Base-by-base conservation (phyloP, 2,888 invertebrate species). In the Helleia helle region DNA sequence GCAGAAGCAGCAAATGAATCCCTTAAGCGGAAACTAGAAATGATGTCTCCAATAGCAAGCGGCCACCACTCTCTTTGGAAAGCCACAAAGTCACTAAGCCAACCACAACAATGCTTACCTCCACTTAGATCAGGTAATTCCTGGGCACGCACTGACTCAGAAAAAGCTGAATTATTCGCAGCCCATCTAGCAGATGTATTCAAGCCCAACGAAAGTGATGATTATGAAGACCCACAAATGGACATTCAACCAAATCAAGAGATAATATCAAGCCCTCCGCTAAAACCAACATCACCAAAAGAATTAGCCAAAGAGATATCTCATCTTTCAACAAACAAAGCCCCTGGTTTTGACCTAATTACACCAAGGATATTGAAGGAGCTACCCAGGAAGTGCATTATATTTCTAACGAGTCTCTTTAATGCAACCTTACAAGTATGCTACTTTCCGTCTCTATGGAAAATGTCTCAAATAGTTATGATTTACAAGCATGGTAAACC, bases 121-220 rank as follows among this genome's bases (percentile, higher is more conserved):
- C n/a, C n/a, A n/a, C n/a, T n/a, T n/a, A n/a, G 7, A 8, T n/a
- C n/a, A n/a, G 15, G 31, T 9, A 31, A 34, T 5, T 17, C 22
- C 2, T 38, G 42, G 40, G 30, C 29, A 5, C 25, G 36, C 4
- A 34, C 26, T 3, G 27, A 26, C n/a, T 9, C 2, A 11, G 39
- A 36, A 27, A 30, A 36, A 15, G 28, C 39, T 4, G 36, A 43
- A 25, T n/a, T 27, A 31, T 31, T 31, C 1, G 31, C 34, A 7
- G 7, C 2, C 4, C n/a, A 18, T 11, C 9, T 22, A 18, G 9
- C 11, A 2, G 11, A 22, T 11, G n/a, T 22, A 11, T 22, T 18
- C 34, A 9, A 8, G 4, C 34, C 18, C 2, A 26, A 11, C 11
- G 9, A 11, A 11, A 26, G 26, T n/a, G n/a, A n/a, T n/a, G n/a